Base-by-base conservation (phyloP, 2,888 invertebrate genomes). In the Molanna angustata region DNA sequence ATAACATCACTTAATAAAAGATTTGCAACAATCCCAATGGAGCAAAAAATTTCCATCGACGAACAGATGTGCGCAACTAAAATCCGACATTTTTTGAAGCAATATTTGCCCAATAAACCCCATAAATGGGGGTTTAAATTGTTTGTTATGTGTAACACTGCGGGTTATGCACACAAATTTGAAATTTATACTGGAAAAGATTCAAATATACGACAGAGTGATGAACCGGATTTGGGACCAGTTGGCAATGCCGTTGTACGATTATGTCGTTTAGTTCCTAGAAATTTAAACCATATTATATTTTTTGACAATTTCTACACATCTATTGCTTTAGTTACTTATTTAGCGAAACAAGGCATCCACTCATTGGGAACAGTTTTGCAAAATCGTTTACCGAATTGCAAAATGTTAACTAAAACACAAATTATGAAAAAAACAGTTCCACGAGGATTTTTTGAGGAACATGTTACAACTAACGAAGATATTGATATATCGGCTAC, bases 361-460 rank as follows among this genome's bases (percentile, higher is more conserved):
- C 27, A 27, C 6, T 11, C 27, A 27, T 27, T 27, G n/a, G n/a
- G n/a, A n/a, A n/a, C n/a, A n/a, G n/a, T n/a, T n/a, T n/a, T n/a
- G n/a, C n/a, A n/a, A n/a, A n/a, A n/a, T n/a, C n/a, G n/a, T n/a
- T n/a, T n/a, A n/a, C n/a, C n/a, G 13, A 60, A 58, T 41, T 31
- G 31, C 31, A 61, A 60, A 57, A 14, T 59, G 13, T 58, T 61
- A 6, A 46, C 52, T 9, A 64, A 64, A 40, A 65, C 65, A 62
- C n/a, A 62, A 14, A 61, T 66, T 49, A 65, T 65, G 64, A 65
- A 66, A 55, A 64, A 61, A 62, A 62, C 64, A 35, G 62, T 66
- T 57, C 64, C 65, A 51, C 64, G 65, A 62, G 63, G 65, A 61
- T 64, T 61, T 63, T 64, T 49, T 65, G 64, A 65, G 47, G 65